Conservation (phyloP, 1,140 invertebrate species). For the Listronotus bonariensis region DNA sequence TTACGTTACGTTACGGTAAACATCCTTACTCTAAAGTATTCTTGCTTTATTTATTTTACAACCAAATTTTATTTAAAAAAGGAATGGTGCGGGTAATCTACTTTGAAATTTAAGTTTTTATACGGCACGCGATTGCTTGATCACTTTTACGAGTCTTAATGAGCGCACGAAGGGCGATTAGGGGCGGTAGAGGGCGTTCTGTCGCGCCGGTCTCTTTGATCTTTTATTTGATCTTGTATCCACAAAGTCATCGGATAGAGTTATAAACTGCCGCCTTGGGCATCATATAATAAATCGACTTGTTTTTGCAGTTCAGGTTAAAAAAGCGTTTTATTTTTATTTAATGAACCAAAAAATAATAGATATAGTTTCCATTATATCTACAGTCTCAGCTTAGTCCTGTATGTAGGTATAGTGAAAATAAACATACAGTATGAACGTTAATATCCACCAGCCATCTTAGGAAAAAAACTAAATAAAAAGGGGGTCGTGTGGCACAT, state of each 20-base stretch:
- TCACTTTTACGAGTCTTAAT: constrained; percentile 41
- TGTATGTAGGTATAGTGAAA: too few relatives aligned
- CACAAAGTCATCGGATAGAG: constrained; percentile 4
- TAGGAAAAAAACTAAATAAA: too few relatives aligned
- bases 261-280: constrained; percentile 7
- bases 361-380: too few relatives aligned
- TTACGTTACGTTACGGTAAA: too few relatives aligned
- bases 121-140: constrained; percentile 37
- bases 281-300: constrained; percentile 2
- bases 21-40: too few relatives aligned
- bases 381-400: too few relatives aligned
- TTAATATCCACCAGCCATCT: too few relatives aligned
- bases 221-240: constrained; percentile 5
- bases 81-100: not conserved
- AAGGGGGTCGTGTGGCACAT: too few relatives aligned
- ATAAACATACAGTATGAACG: too few relatives aligned
- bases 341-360: too few relatives aligned
- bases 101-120: constrained; percentile 4
- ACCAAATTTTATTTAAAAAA: too few relatives aligned
- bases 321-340: not conserved
- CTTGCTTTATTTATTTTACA: too few relatives aligned
- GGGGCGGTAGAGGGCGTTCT: constrained; percentile 30
- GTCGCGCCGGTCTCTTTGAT: constrained; percentile 30
- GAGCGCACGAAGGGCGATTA: constrained; percentile 37
- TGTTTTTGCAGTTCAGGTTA: not conserved